These are phyloP conservation scores for Mallotus villosus DNA, from an alignment of 2,797 vertebrate species.

Conservation along the genomic window DNA sequence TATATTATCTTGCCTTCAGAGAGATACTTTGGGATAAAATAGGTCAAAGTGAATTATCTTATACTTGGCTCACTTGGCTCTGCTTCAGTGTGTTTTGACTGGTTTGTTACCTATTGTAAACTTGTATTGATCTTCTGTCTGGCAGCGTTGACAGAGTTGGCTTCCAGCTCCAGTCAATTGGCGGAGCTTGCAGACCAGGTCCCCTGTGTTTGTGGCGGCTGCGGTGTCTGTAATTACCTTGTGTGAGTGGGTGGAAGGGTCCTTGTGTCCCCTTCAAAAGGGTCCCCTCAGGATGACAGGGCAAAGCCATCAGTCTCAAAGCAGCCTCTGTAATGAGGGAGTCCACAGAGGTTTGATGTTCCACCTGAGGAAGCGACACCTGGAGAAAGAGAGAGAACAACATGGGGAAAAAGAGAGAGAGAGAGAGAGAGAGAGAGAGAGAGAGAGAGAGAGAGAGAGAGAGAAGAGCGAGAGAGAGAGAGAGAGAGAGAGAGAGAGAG, in stretches of 20 bases:
- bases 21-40: neutral
- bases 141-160: constrained; percentile 15
- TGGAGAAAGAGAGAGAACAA: neutral
- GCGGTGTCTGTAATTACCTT: constrained; percentile 18
- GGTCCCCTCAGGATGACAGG: constrained; percentile 51
- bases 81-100: neutral
- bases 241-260: constrained; percentile 25
- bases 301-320: constrained; percentile 8
- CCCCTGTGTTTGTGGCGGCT: neutral
- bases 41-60: neutral
- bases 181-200: constrained; percentile 23
- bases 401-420: neutral
- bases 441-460: neutral
- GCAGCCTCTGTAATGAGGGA: constrained; percentile 10
- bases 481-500: constrained; percentile 4
- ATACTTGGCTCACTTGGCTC: neutral
- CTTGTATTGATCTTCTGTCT: constrained; percentile 13
- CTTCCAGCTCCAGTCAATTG: constrained; percentile 15
- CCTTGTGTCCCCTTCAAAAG: constrained; percentile 13
- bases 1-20: neutral
- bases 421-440: neutral
- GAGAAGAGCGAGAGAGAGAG: neutral
- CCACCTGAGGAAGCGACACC: constrained; percentile 22
- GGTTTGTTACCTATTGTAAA: neutral
- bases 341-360: constrained; percentile 19